A percentile compares a stretch with the other conserved stretches of the same genome.
Evolutionary conservation across 2,888 invertebrate genomes (phyloP).

Genomic region (Netelia melanura): DNA sequence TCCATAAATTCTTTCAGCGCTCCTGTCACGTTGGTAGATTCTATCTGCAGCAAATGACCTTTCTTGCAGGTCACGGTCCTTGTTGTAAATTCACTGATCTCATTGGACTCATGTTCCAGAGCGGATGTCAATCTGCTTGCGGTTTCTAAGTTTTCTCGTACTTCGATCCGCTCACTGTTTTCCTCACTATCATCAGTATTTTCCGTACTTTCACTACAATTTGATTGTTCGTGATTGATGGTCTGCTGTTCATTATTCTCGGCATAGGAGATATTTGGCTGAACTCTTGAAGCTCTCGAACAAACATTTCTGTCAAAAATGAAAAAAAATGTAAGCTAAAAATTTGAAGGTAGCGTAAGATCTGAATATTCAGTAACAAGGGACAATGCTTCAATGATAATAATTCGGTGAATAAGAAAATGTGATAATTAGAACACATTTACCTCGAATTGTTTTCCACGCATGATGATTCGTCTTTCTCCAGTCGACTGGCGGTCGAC

Average conservation of each 20-base stretch:
- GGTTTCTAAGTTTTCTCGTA: constrained; percentile 5
- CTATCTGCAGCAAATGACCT: constrained; percentile 89
- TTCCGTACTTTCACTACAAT: constrained; percentile 31
- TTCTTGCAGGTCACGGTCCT: constrained; percentile 76
- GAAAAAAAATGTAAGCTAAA: not conserved
- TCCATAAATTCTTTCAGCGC: constrained; percentile 89
- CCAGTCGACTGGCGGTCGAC: constrained; percentile 23
- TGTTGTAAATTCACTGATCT: not conserved
- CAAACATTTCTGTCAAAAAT: constrained; percentile 25
- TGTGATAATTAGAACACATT: not conserved
- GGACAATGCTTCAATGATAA: not conserved
- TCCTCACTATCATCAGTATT: constrained; percentile 9
- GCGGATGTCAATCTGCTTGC: constrained; percentile 34
- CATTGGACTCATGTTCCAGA: constrained; percentile 20
- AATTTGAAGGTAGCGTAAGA: not conserved
- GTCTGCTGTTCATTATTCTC: constrained; percentile 1
- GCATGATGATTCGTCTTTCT: constrained; percentile 47
- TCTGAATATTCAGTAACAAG: not conserved
- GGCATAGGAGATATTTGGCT: not conserved
- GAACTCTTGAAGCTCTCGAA: not conserved
- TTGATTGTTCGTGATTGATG: constrained; percentile 1
- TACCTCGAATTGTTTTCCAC: constrained; percentile 43
- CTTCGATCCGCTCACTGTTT: not conserved
- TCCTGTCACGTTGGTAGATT: constrained; percentile 88
- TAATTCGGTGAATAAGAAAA: not conserved